Evolutionary conservation across 2,888 invertebrate species (phyloP).

Genomic region (Melipona bicolor): DNA sequence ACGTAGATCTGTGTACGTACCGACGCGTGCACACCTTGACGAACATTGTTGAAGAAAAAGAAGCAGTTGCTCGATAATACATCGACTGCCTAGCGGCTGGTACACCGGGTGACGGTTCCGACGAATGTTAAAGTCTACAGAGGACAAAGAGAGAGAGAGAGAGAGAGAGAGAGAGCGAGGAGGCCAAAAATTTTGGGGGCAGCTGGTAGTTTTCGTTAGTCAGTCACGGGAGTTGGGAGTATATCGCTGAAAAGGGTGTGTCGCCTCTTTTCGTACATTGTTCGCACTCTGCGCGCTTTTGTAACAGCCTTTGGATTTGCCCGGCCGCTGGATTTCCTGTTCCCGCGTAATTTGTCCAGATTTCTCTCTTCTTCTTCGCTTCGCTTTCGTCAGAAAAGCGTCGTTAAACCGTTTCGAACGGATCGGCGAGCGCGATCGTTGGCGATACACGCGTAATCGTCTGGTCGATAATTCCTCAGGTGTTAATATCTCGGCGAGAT

Average conservation of each 20-base stretch:
- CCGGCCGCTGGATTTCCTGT: slow-evolving; percentile 25
- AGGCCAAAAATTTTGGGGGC: slow-evolving; percentile 68
- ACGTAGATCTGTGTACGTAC: slow-evolving; percentile 62
- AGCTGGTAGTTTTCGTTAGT: slow-evolving; percentile 61
- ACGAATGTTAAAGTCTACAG: slow-evolving; percentile 28
- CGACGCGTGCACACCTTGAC: slow-evolving; percentile 60
- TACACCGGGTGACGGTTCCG: slow-evolving; percentile 34
- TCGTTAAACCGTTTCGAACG: background rate
- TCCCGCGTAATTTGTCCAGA: slow-evolving; percentile 11
- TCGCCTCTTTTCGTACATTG: slow-evolving; percentile 20
- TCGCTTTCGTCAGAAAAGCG: background rate
- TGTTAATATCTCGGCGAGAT: slow-evolving; percentile 43
- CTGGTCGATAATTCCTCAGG: slow-evolving; percentile 36
- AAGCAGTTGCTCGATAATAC: slow-evolving; percentile 71
- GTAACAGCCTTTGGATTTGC: slow-evolving; percentile 51
- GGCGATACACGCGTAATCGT: background rate
- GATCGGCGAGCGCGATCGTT: background rate
- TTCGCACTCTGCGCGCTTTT: slow-evolving; percentile 42
- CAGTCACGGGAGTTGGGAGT: slow-evolving; percentile 8
- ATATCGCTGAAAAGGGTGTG: slow-evolving; percentile 28
- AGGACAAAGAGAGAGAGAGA: slow-evolving; percentile 47
- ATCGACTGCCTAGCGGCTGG: slow-evolving; percentile 69
- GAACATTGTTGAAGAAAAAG: slow-evolving; percentile 66
- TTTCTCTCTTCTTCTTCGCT: background rate
- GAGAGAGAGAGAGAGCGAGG: slow-evolving; percentile 21